phyloP scores from a whole-genome alignment of 2,888 invertebrate genomes.

The Laothoe populi region DNA sequence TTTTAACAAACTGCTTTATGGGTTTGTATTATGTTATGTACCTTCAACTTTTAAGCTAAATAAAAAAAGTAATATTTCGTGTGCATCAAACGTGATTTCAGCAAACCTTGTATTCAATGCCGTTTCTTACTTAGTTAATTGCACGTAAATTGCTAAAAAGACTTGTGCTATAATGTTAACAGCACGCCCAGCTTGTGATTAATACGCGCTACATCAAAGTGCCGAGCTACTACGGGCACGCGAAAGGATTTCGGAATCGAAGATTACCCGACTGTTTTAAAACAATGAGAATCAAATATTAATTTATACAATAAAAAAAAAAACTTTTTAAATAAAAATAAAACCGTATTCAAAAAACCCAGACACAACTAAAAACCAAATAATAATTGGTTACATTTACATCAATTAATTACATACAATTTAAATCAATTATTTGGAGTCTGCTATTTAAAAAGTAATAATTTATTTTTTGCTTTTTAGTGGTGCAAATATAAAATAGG shows the following conservation, averaged over 20 bases:
- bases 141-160: constrained; percentile 39
- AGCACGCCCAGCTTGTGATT: constrained; percentile 59
- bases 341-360: too few species aligned
- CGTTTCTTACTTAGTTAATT: constrained; percentile 49
- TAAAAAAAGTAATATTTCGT: constrained; percentile 19
- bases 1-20: too few species aligned
- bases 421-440: too few species aligned
- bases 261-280: background rate
- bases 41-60: background rate
- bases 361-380: too few species aligned
- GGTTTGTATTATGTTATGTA: too few species aligned
- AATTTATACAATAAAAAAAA: too few species aligned
- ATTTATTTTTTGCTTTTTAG: too few species aligned
- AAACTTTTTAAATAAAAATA: too few species aligned
- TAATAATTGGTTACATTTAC: too few species aligned
- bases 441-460: too few species aligned
- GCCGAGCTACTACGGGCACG: constrained; percentile 25
- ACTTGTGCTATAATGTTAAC: constrained; percentile 64
- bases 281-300: background rate
- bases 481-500: too few species aligned
- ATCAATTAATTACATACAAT: too few species aligned
- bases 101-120: background rate
- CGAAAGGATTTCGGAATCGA: background rate
- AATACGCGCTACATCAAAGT: constrained; percentile 64
- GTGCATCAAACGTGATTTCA: background rate